Evolutionary conservation across 2,888 invertebrate genomes (phyloP).

Genomic region (Meiosimyza decipiens): DNA sequence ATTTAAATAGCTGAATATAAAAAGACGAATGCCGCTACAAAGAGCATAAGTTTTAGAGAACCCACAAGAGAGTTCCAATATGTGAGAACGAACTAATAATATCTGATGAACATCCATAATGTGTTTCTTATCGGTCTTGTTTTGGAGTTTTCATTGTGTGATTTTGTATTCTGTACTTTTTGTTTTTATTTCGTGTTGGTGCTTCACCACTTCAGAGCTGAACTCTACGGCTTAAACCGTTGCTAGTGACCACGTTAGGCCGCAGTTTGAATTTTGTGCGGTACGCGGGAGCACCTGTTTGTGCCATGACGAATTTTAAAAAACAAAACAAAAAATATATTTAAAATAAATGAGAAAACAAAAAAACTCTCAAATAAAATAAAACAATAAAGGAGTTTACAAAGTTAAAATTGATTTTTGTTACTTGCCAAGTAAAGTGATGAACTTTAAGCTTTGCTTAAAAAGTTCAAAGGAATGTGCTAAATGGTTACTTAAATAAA

Average conservation of each 20-base stretch:
- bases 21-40: no score
- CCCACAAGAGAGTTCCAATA: no score
- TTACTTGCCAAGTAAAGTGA: neutral
- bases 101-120: neutral
- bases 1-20: no score
- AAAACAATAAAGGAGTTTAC: conserved; percentile 20
- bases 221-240: conserved; percentile 51
- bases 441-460: conserved; percentile 2
- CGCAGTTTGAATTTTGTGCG: conserved; percentile 67
- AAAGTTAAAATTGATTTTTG: conserved; percentile 10
- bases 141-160: conserved; percentile 37
- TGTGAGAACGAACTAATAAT: no score
- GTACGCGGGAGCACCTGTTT: conserved; percentile 60
- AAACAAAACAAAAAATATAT: conserved; percentile 28
- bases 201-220: conserved; percentile 17
- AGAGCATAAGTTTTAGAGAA: no score
- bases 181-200: conserved; percentile 14
- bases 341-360: neutral
- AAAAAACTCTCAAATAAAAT: conserved; percentile 13
- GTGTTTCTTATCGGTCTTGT: conserved; percentile 14
- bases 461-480: conserved; percentile 21
- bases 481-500: conserved; percentile 20
- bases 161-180: conserved; percentile 33
- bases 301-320: conserved; percentile 2
- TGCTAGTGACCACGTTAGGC: conserved; percentile 57